Base-by-base conservation (phyloP, 2,797 vertebrate species). In the Muscicapa striata region DNA sequence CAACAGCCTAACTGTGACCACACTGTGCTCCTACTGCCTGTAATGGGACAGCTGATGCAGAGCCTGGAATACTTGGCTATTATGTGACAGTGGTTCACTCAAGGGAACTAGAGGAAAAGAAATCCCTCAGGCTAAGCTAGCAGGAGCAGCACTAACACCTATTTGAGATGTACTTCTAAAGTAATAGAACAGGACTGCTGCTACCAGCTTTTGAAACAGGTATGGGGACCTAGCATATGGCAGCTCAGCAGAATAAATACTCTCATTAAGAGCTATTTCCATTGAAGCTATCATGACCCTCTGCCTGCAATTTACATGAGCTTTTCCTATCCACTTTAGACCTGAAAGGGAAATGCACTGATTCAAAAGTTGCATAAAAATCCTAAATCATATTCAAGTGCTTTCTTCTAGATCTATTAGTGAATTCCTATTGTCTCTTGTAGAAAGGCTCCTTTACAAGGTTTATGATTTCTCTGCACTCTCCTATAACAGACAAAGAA, bases 251-350 rank as follows among this genome's bases (percentile, higher is more conserved):
- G 87, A 95, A 97, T 3, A 13, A 95, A 95, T 66, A 86, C 48
- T 73, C 70, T 96, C 72, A 49, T 96, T 96, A 96, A 91, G 66
- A 94, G 77, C 86, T 90, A 91, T 94, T 95, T 91, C 89, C 74
- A 94, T 93, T 96, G 95, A 92, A 95, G 77, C 68, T 89, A 85
- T 95, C 91, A 90, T 92, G 84, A 79, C 74, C n/a, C 66, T 94
- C 72, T 96, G 89, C 66, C 93, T 96, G 90, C 59, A 93, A 94
- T 94, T 96, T 96, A 92, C 75, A 85, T 77, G 69, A 95, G 58
- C 52, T 90, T 84, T 94, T 93, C 92, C 77, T 80, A 74, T 61
- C 62, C 69, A 48, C 87, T 94, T 81, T 40, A 87, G 80, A 87
- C 40, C 59, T 94, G 88, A 92, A 97, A 90, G 69, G 34, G 68